These are phyloP conservation scores for Dolichotis patagonum DNA, from an alignment of 2,113 vertebrate genomes.

Conservation along the genomic window DNA sequence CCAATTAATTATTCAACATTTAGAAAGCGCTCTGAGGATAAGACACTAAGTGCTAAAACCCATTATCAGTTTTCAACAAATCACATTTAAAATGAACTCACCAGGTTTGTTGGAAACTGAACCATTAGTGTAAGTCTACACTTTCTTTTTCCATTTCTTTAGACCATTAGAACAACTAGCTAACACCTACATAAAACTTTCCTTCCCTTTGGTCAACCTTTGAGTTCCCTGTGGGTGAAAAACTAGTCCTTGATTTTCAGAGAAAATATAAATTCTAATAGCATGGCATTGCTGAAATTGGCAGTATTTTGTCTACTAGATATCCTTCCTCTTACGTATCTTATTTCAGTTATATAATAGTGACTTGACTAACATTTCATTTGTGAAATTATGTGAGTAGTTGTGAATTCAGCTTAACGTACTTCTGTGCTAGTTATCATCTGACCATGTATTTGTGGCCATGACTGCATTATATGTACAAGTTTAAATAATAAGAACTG, in stretches of 20 bases:
- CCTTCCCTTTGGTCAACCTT: background rate
- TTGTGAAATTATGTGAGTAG: conserved; percentile 28
- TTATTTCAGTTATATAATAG: conserved; percentile 39
- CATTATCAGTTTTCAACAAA: conserved; percentile 77
- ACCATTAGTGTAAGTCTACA: conserved; percentile 40
- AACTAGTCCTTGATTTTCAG: conserved; percentile 1
- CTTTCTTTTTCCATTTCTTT: conserved; percentile 62
- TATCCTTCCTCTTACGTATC: conserved; percentile 34
- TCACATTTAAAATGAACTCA: conserved; percentile 69
- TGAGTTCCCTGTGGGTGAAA: background rate
- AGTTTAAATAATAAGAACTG: conserved; percentile 34
- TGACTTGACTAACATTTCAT: conserved; percentile 11
- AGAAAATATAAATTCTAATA: conserved; percentile 64
- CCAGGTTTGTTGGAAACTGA: conserved; percentile 48
- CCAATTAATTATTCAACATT: conserved; percentile 82
- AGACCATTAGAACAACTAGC: conserved; percentile 44
- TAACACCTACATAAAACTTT: background rate
- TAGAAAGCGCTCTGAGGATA: conserved; percentile 74
- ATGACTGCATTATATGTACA: background rate
- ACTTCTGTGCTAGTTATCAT: background rate
- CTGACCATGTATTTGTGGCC: background rate
- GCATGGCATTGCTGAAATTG: background rate
- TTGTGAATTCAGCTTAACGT: conserved; percentile 22
- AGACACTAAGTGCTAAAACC: conserved; percentile 77
- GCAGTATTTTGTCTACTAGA: background rate